Percentiles rank a stretch among this genome's conserved stretches.
Conservation (phyloP, 2,113 vertebrate genomes). For the Tupaia tana region DNA sequence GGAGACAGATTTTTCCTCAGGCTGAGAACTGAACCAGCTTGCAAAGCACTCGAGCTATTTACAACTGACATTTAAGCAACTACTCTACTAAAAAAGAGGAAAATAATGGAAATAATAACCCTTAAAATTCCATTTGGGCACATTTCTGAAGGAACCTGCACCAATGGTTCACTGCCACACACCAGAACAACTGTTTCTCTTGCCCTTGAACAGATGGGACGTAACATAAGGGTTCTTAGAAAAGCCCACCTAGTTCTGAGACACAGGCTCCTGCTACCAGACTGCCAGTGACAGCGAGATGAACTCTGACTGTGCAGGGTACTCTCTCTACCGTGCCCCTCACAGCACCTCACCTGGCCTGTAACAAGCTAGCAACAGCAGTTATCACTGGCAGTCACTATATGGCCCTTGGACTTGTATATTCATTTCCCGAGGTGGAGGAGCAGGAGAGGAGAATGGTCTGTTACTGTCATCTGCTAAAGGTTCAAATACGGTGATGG, state of each 20-base stretch:
- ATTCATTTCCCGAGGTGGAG: neutral
- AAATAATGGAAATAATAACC: slow-evolving; percentile 70
- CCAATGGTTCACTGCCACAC: neutral
- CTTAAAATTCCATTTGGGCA: slow-evolving; percentile 33
- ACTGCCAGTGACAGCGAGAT: neutral
- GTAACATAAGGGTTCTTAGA: neutral
- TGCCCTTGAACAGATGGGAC: neutral
- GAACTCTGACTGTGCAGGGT: neutral
- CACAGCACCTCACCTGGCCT: neutral
- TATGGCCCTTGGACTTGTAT: neutral
- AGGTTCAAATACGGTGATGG: neutral
- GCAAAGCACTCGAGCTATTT: slow-evolving; percentile 78
- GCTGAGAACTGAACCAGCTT: slow-evolving; percentile 75
- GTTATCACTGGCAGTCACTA: neutral
- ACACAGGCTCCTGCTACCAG: slow-evolving; percentile 26
- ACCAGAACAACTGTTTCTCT: neutral
- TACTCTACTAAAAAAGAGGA: slow-evolving; percentile 51
- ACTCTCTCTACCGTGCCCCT: neutral
- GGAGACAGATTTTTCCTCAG: slow-evolving; percentile 61
- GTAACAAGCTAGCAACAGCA: neutral
- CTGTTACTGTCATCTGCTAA: neutral
- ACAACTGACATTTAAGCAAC: slow-evolving; percentile 78
- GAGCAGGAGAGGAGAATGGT: neutral
- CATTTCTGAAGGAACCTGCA: neutral
- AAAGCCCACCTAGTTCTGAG: slow-evolving; percentile 53